These are phyloP conservation scores for Tragulus kanchil DNA, from an alignment of 2,113 vertebrate species.

Conservation along the genomic window DNA sequence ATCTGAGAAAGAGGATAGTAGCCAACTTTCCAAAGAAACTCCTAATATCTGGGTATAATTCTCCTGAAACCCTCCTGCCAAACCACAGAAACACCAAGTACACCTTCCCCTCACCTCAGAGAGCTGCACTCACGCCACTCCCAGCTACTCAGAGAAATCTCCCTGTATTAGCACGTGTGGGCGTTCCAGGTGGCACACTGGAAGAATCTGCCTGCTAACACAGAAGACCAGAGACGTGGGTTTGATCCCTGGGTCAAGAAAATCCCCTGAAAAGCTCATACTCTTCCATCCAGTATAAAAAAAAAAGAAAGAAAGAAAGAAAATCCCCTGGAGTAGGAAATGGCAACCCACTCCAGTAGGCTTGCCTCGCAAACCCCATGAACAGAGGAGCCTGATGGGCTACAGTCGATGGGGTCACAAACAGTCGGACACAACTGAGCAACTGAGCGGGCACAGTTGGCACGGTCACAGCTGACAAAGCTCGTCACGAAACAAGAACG, in stretches of 20 bases:
- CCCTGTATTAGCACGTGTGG: no score
- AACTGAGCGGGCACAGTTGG: not conserved
- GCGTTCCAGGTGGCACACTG: not conserved
- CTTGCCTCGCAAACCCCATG: not conserved
- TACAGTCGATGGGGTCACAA: not conserved
- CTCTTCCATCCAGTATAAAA: no score
- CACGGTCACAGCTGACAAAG: not conserved
- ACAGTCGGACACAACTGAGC: accelerated
- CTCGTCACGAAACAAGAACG: not conserved
- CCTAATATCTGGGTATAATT: not conserved
- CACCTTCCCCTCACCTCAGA: not conserved
- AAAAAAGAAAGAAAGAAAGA: not conserved
- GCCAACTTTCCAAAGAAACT: not conserved
- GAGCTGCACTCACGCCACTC: not conserved
- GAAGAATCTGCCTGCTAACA: not conserved
- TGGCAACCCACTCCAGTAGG: not conserved
- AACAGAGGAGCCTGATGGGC: not conserved
- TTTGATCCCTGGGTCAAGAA: not conserved
- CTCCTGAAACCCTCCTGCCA: not conserved
- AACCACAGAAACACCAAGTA: not conserved
- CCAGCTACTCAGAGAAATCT: not conserved
- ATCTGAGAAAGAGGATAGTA: not conserved
- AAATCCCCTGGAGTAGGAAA: not conserved
- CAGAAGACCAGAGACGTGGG: not conserved
- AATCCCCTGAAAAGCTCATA: not conserved